Conservation (phyloP, 2,797 vertebrate species). For the Hoplostethus mediterraneus region DNA sequence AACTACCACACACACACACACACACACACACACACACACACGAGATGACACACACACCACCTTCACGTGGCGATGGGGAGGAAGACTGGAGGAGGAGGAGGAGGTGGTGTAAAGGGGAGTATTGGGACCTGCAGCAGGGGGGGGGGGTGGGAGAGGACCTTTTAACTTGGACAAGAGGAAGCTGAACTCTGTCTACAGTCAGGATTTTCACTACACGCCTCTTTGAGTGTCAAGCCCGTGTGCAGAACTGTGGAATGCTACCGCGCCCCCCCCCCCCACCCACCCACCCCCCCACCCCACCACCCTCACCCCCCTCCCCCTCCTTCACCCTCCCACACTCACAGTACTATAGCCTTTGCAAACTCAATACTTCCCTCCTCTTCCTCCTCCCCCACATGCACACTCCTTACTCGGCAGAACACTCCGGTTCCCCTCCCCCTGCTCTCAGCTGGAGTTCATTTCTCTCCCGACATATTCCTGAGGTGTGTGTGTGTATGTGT, state of each 20-base stretch:
- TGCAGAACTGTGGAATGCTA: slow-evolving; percentile 74
- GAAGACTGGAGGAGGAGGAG: slow-evolving; percentile 22
- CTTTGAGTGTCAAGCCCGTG: slow-evolving; percentile 42
- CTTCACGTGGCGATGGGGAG: slow-evolving; percentile 51
- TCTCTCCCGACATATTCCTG: slow-evolving; percentile 66
- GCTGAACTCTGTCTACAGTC: slow-evolving; percentile 56
- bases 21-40: slow-evolving; percentile 72
- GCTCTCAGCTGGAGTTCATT: slow-evolving; percentile 79
- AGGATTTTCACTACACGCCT: slow-evolving; percentile 72
- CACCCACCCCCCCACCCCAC: slow-evolving; percentile 33
- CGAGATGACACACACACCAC: slow-evolving; percentile 54
- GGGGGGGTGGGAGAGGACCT: not conserved
- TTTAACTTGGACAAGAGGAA: slow-evolving; percentile 11
- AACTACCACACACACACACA: slow-evolving; percentile 52
- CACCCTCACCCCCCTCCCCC: slow-evolving; percentile 50
- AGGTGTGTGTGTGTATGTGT: slow-evolving; percentile 31
- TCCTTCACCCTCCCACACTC: slow-evolving; percentile 61
- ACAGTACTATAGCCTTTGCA: slow-evolving; percentile 61
- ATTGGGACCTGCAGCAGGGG: not conserved
- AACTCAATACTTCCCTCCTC: slow-evolving; percentile 59
- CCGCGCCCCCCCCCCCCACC: slow-evolving; percentile 26
- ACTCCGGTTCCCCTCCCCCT: slow-evolving; percentile 67
- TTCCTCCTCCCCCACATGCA: slow-evolving; percentile 35
- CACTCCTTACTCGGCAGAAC: slow-evolving; percentile 73
- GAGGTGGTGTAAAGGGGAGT: slow-evolving; percentile 18